Base-by-base conservation (phyloP, 2,113 vertebrate species). In the Orycteropus afer region DNA sequence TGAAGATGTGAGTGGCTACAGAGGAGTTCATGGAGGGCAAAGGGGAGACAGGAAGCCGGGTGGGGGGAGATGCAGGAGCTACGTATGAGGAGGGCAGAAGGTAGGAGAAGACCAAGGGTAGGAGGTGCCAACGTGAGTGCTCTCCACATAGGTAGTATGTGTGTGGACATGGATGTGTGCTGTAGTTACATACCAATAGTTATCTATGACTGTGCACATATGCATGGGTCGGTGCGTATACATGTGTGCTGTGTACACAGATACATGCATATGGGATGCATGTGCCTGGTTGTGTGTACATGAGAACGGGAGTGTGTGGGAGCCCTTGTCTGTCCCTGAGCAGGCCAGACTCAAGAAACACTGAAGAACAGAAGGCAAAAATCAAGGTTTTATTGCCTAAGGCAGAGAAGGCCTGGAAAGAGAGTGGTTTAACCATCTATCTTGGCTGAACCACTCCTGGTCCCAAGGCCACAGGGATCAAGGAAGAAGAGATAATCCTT, bases 361-460 rank as follows among this genome's bases (percentile, higher is more conserved):
- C 81, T 91, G 47, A 91, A 89, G 69, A 95, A 86, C 2, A 78
- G 40, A 84, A 89, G 84, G 20, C 42, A 84, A 81, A 13, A 90
- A 34, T 81, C 42, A 40, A 86, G 45, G 17, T n/a, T 92, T 91
- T 53, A 42, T 34, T 55, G 25, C 69, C 69, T 93, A 13, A 49
- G 59, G 29, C 34, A 85, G 25, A 85, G 82, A 78, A 78, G 42
- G 32, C 42, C 45, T 77, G 20, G 69, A n/a, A 86, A 87, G 40
- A 69, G 61, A 51, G 37, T 59, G 2, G 7, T 55, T 82, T 92
- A 47, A 81, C 14, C 18, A 95, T 81, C 45, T 84, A 5, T 76
- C 55, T 78, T 93, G 17, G 29, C 59, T 89, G 51, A 63, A 86
- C 23, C 42, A 63, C 9, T 82, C 29, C 51, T 63, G 29, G 53